Evolutionary conservation across 1,140 invertebrate species (phyloP), one percentile per base, ranked within the genome.

Genomic region (Zophobas morio): DNA sequence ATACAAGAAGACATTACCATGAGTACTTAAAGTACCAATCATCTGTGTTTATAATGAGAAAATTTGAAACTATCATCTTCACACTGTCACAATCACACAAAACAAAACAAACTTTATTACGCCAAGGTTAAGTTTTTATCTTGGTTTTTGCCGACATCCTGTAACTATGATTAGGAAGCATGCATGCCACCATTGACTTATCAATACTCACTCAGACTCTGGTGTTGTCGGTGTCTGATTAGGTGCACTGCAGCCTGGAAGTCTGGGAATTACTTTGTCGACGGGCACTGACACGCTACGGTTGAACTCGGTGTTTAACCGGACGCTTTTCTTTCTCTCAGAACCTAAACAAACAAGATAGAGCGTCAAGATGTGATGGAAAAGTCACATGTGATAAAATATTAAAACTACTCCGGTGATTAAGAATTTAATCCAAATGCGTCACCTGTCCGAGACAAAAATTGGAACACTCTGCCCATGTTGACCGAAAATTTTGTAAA

Each of bases 381-480:
- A 20, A 20, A 95, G 93, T 96, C 95, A 83, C 91, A 90, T 57
- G 99, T 88, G 86, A 99, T 99, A 0, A 91, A 90, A 89, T 99
- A 96, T 81, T 97, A 95, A 0, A 99, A 87, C 51, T 99, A 87
- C 84, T 97, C 93, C n/a, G 92, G 20, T 20, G 20, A 20, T 20
- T 20, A 20, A 20, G 20, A 20, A 20, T 20, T 20, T 20, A 46
- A 46, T 46, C 3, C 3, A 3, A 46, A 46, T 46, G 42, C 3
- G 3, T 46, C 8, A 46, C 42, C 42, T 3, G 42, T 3, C 3
- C 42, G 42, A 46, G 42, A 4, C 8, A 46, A 46, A 46, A 4
- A 46, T 4, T 46, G 42, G 8, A 4, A 46, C 3, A 8, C 8
- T 8, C 3, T 46, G 8, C 42, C 8, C 3, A 46, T 4, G 8